Percentiles rank a stretch among this genome's conserved stretches.
Evolutionary conservation across 1,140 invertebrate species (phyloP).

Genomic region (Pseudomyrmex pallidus): DNA sequence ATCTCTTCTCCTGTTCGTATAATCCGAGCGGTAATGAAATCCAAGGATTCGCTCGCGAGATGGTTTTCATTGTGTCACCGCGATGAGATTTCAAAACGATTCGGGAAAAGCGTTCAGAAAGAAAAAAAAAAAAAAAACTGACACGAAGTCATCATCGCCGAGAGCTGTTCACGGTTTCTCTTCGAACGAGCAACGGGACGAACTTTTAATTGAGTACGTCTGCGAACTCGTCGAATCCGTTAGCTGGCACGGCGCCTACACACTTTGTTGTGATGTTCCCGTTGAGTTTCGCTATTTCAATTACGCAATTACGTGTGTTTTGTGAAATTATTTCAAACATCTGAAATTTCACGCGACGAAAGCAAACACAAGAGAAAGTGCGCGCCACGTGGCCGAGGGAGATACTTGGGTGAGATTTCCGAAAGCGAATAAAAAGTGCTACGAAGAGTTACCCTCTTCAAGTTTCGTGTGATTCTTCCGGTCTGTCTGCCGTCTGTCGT

Average conservation of each 20-base stretch:
- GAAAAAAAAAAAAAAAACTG: constrained; percentile 10
- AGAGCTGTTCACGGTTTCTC: background rate
- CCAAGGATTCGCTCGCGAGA: constrained; percentile 19
- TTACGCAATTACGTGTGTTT: constrained; percentile 31
- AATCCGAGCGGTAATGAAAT: constrained; percentile 58
- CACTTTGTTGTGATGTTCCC: constrained; percentile 6
- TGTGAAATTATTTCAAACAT: constrained; percentile 43
- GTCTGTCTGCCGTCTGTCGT: constrained; percentile 3
- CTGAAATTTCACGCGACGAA: constrained; percentile 7
- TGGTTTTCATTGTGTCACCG: constrained; percentile 10
- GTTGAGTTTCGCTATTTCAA: background rate
- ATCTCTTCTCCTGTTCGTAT: too few species aligned
- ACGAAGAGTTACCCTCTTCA: constrained; percentile 4
- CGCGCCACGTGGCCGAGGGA: background rate
- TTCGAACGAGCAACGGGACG: constrained; percentile 7
- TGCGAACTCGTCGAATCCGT: constrained; percentile 67
- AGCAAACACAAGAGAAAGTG: background rate
- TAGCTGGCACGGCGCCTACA: constrained; percentile 55
- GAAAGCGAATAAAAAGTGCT: constrained; percentile 16
- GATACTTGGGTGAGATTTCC: background rate
- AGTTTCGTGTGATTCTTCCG: constrained; percentile 40
- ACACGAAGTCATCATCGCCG: background rate
- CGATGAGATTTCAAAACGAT: constrained; percentile 16
- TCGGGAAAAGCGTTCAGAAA: too few species aligned
- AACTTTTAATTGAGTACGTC: constrained; percentile 74